Evolutionary conservation across 2,797 vertebrate species (phyloP).

Genomic region (Danio kyathit): DNA sequence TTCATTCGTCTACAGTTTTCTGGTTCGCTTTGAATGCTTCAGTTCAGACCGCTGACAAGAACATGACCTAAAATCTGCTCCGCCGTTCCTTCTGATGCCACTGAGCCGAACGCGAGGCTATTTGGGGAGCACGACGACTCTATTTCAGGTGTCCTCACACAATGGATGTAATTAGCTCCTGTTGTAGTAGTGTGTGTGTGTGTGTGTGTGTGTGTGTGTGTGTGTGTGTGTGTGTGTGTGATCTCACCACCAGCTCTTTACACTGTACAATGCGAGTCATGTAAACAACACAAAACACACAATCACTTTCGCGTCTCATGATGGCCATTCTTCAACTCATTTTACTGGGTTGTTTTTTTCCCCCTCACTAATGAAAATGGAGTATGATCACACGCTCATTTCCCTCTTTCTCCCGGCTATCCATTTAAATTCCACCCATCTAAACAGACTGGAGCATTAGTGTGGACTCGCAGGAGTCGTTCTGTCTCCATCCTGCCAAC

Average conservation of each 20-base stretch:
- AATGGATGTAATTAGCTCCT: conserved; percentile 52
- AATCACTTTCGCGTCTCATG: conserved; percentile 42
- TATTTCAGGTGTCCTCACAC: conserved; percentile 50
- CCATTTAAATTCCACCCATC: conserved; percentile 52
- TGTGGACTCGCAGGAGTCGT: conserved; percentile 39
- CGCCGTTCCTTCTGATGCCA: background rate
- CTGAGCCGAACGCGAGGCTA: background rate
- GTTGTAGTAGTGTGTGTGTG: conserved; percentile 10
- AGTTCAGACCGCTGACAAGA: conserved; percentile 1
- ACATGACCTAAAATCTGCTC: conserved; percentile 35
- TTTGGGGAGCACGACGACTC: conserved; percentile 11
- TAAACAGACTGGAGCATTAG: conserved; percentile 46
- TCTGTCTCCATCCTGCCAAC: conserved; percentile 27
- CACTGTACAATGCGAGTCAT: conserved; percentile 8
- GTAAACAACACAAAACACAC: conserved; percentile 44
- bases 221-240: background rate
- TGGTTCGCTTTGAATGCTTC: background rate
- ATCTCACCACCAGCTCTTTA: conserved; percentile 17
- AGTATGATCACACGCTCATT: conserved; percentile 39
- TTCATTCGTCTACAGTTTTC: background rate
- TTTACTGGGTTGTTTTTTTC: conserved; percentile 32
- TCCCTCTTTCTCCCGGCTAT: conserved; percentile 13
- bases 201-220: background rate
- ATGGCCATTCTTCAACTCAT: conserved; percentile 34
- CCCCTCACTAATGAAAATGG: conserved; percentile 38